These are phyloP conservation scores for Oxyteleia sp. DNA, from an alignment of 2,888 invertebrate species.

Conservation along the genomic window DNA sequence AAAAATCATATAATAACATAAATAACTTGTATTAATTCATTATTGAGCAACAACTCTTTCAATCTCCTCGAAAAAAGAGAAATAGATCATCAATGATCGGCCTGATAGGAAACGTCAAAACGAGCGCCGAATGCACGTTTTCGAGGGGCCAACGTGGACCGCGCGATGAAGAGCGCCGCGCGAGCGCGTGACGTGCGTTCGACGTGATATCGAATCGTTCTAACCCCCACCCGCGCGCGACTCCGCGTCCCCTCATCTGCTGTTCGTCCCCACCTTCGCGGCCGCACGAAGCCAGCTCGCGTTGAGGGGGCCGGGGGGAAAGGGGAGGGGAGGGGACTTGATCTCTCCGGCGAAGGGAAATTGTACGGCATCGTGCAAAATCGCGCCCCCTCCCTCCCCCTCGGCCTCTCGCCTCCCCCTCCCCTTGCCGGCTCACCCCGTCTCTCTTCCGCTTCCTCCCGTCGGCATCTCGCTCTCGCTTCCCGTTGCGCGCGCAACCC, in stretches of 20 bases:
- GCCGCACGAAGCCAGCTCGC: background rate
- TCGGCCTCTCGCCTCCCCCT: background rate
- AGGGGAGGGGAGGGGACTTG: slow-evolving; percentile 20
- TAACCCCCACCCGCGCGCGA: slow-evolving; percentile 75
- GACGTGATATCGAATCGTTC: slow-evolving; percentile 77
- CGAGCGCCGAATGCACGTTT: slow-evolving; percentile 13
- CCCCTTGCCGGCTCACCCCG: background rate
- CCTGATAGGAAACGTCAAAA: too few relatives aligned
- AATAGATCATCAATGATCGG: too few relatives aligned
- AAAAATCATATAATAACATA: too few relatives aligned
- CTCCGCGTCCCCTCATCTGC: slow-evolving; percentile 59
- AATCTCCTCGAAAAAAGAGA: too few relatives aligned
- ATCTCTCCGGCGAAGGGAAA: slow-evolving; percentile 61
- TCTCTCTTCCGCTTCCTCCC: slow-evolving; percentile 5
- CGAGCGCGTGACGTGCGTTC: slow-evolving; percentile 81
- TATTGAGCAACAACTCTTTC: too few relatives aligned
- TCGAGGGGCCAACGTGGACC: slow-evolving; percentile 37
- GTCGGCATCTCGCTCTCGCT: slow-evolving; percentile 1
- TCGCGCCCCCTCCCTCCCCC: slow-evolving; percentile 31
- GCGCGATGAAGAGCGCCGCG: slow-evolving; percentile 43
- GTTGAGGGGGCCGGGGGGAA: too few relatives aligned
- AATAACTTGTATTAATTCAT: too few relatives aligned
- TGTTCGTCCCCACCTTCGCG: slow-evolving; percentile 69
- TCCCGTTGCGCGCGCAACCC: slow-evolving; percentile 55
- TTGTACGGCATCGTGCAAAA: slow-evolving; percentile 61